Base-by-base conservation (phyloP, 1,140 invertebrate genomes). In the Ceratina australensis region DNA sequence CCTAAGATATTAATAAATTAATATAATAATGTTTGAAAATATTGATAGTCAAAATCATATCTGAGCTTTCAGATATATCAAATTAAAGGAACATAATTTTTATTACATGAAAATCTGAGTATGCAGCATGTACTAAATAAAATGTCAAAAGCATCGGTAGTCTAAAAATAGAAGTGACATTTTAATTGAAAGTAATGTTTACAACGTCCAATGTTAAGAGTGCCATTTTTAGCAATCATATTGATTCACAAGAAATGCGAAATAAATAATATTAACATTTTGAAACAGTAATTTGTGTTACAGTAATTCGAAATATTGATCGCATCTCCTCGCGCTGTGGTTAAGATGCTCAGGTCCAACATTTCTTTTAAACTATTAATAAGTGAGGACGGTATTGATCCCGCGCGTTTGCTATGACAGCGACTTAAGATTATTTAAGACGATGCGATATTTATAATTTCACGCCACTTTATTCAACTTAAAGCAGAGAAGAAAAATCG, bases 381-480 rank as follows among this genome's bases (percentile, higher is more conserved):
- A 59, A 59, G 15, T 24, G 24, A 59, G 8, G 12, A 59, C 20
- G 10, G 13, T 59, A 59, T 59, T n/a, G 56, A 59, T 59, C 56
- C 56, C 24, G 3, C 10, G 8, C 20, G 22, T 59, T 59, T 12
- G 10, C 3, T 59, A 59, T 59, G 18, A 13, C 22, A 24, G 16
- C 24, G 24, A 59, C 18, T 59, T 59, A 24, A 59, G 56, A 59
- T 42, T 59, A 15, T 59, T 59, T 59, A 24, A 59, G 56, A 59
- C 33, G 10, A 5, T 42, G 33, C 33, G 5, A 42, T 42, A 42
- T 42, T 42, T 42, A 42, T 42, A 42, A 42, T 42, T 42, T 42
- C 10, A 42, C 8, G 5, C 10, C 8, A 0, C 33, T 42, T 10
- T 42, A 22, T 56, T n/a, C 12, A 10, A 22, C 5, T 56, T 20